Evolutionary conservation across 35 echinoderm and acorn worm genomes (phyloP), one percentile per base, ranked within the genome.

Genomic region (Ophioderma brevispina): DNA sequence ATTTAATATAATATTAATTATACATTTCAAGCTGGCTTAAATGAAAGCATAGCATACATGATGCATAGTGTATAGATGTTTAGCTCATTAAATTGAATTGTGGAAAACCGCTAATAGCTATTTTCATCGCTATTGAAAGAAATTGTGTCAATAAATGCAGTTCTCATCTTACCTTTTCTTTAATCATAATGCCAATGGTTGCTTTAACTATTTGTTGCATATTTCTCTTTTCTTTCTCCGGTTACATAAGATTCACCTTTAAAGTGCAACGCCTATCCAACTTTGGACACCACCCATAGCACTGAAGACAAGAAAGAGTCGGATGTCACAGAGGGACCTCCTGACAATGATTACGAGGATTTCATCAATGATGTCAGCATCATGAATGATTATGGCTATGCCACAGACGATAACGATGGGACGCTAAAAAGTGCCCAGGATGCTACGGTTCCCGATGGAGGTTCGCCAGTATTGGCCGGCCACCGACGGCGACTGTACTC

Each of bases 321-420:
- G 40, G 81, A 78, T 38, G 42, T 81, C 13, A 79, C 75, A 14
- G 94, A 96, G 0, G 91, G 76, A 32, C 87, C 87, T 15, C 75
- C 78, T 1, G 33, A 92, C 75, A 98, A 98, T 42, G 96, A 98
- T 70, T 98, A 98, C 42, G 96, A 98, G 52, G 96, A 94, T 37
- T 98, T 98, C 63, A 94, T 94, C 75, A 90, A 81, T 55, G n/a
- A n/a, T n/a, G 76, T 89, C 52, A 94, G 86, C 78, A 98, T 98
- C 37, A 90, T 96, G 76, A 87, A 82, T 50, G 84, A 84, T 35
- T 80, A 93, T 18, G 87, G 83, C n/a, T 89, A 80, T 34, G 75
- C 84, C 15, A 87, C 76, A 50, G 94, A 88, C 25, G 94, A 96
- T 32, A 55, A 41, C 19, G 38, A 32, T 15, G 49, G 88, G 79